Percentiles rank a stretch among this genome's conserved stretches.
Conservation (phyloP, 2,797 vertebrate species). For the Myiotriccus ornatus region DNA sequence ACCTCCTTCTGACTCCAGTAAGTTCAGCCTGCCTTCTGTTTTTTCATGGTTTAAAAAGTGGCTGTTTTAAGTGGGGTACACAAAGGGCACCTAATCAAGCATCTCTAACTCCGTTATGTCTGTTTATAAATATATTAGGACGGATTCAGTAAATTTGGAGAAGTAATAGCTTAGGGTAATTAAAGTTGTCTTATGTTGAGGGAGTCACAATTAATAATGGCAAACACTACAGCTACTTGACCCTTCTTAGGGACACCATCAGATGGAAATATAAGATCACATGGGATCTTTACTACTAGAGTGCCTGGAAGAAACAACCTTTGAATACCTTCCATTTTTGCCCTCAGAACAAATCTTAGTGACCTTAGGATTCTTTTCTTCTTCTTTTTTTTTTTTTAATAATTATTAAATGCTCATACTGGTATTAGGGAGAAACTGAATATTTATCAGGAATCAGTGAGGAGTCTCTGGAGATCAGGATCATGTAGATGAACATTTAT, state of each 20-base stretch:
- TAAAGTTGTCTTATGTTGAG: neutral
- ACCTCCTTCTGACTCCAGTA: neutral
- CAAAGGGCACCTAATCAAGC: neutral
- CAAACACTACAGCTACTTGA: neutral
- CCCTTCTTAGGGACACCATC: neutral
- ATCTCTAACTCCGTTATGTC: neutral
- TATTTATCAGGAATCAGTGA: neutral
- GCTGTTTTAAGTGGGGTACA: neutral
- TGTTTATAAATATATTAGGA: neutral
- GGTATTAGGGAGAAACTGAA: neutral
- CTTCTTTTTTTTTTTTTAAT: neutral
- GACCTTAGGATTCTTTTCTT: neutral
- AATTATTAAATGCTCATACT: neutral
- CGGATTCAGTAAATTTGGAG: neutral
- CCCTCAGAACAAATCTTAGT: neutral
- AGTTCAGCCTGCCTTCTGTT: neutral
- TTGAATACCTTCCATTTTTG: neutral
- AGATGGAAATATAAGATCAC: neutral
- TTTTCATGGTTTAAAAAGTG: neutral
- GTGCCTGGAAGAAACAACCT: neutral
- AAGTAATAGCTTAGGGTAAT: neutral
- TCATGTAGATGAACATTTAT: neutral
- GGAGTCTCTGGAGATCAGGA: neutral
- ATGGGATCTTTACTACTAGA: neutral
- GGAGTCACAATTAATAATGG: neutral